Evolutionary conservation across 2,113 vertebrate genomes (phyloP).

Genomic region (Urocolius indicus): DNA sequence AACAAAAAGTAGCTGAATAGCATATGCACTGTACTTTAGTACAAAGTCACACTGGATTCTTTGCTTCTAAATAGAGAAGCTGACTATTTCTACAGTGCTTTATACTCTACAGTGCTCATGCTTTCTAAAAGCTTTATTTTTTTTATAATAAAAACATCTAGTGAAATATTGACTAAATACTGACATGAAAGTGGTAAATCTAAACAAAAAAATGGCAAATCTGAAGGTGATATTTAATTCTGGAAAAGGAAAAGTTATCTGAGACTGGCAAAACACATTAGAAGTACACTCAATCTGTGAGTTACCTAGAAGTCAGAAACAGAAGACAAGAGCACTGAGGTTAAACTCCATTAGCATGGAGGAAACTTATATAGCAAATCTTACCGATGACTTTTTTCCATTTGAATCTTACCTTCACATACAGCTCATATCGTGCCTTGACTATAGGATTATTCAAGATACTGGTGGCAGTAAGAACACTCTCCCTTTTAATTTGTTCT

Average conservation of each 20-base stretch:
- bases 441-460: conserved; percentile 89
- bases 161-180: background rate
- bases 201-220: background rate
- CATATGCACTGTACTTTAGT: background rate
- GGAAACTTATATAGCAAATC: background rate
- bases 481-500: conserved; percentile 89
- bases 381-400: background rate
- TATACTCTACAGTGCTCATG: background rate
- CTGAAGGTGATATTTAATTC: background rate
- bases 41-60: background rate
- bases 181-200: background rate
- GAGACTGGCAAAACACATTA: background rate
- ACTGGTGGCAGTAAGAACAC: conserved; percentile 87
- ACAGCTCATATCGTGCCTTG: conserved; percentile 85
- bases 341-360: background rate
- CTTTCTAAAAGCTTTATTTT: background rate
- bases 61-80: background rate
- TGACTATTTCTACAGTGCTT: background rate
- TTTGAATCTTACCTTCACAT: conserved; percentile 84
- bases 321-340: background rate
- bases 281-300: background rate
- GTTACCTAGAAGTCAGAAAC: background rate
- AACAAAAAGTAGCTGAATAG: background rate
- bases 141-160: background rate
- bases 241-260: background rate